Evolutionary conservation across 2,888 invertebrate species (phyloP), one percentile per base, ranked within the genome.

Genomic region (Candidula unifasciata): DNA sequence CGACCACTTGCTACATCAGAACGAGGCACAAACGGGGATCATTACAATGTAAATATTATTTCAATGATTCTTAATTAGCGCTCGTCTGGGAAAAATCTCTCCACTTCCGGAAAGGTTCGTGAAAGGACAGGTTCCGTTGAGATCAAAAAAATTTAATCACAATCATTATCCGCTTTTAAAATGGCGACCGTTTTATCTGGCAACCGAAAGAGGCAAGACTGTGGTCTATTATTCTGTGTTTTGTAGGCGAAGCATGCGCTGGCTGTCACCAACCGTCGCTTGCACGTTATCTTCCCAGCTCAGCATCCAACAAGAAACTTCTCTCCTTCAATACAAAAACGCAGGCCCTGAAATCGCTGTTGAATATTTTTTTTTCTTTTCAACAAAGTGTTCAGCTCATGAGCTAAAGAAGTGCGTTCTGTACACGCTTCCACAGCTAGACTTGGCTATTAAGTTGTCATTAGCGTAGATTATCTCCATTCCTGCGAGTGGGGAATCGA

Each of bases 21-120:
- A 68, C 54, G 83, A 69, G 78, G 16, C n/a, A 54, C 78, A 80
- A 86, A 78, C 77, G 82, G 82, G 76, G 86, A 87, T 87, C 87
- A 87, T 86, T 87, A 80, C 86, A 74, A 80, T 83, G 87, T 86
- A 84, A 87, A 87, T 87, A 86, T 87, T 87, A 85, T 85, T 83
- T 86, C 85, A 87, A 87, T 87, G 83, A 83, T 54, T 74, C 83
- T 86, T 87, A 86, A 87, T 87, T 86, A 87, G 87, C 68, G 78
- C 24, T 60, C 82, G 84, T 83, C 82, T 80, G 80, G 74, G n/a
- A 64, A 69, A 77, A 74, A 80, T 57, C 80, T 76, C 77, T 84
- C 71, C 79, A 66, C 69, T 77, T 68, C 33, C 13, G 16, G 57
- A 57, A 52, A 44, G 44, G 35, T 13, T 33, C 33, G 0, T 37